phyloP scores from a whole-genome alignment of 2,888 invertebrate species.

The Lepidochitona cinerea region DNA sequence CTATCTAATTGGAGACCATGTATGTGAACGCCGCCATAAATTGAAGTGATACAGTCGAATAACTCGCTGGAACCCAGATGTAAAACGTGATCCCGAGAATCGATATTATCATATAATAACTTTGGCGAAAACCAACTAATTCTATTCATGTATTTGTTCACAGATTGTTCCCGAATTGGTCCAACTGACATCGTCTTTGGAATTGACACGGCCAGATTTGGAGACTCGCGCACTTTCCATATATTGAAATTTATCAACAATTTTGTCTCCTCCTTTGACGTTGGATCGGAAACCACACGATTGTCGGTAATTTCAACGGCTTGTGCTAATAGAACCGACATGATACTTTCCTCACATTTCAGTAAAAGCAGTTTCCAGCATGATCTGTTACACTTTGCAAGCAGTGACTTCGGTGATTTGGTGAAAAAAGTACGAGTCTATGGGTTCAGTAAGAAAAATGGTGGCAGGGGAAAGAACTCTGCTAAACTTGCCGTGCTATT shows the following conservation, averaged over 20 bases:
- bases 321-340: not conserved
- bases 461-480: not conserved
- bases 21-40: too few species aligned
- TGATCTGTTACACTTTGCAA: not conserved
- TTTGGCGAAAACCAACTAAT: too few species aligned
- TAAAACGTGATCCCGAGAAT: too few species aligned
- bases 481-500: not conserved
- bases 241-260: constrained; percentile 1
- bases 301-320: not conserved
- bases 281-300: not conserved
- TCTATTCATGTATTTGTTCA: not conserved
- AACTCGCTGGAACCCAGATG: too few species aligned
- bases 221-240: not conserved
- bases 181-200: not conserved
- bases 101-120: too few species aligned
- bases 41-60: too few species aligned
- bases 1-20: too few species aligned
- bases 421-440: not conserved
- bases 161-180: not conserved
- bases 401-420: not conserved
- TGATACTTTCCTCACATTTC: not conserved
- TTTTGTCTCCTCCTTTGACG: not conserved
- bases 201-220: not conserved
- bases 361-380: not conserved
- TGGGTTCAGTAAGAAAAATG: not conserved